Evolutionary conservation across 2,113 vertebrate genomes (phyloP).

Genomic region (Callipepla squamata): DNA sequence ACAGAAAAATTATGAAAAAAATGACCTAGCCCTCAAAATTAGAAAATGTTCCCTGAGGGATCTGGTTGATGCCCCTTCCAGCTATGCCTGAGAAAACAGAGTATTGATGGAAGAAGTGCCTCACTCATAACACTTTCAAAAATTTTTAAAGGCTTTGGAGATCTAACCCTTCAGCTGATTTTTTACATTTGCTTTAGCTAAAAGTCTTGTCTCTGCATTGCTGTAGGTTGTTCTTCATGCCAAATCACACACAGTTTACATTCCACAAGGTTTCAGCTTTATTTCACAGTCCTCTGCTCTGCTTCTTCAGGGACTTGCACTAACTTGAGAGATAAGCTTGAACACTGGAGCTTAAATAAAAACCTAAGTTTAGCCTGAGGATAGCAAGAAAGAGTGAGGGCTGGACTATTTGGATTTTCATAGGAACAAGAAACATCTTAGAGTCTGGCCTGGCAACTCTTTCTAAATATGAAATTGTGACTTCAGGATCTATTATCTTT

Average conservation of each 20-base stretch:
- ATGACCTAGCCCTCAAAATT: neutral
- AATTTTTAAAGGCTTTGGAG: neutral
- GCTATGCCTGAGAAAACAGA: neutral
- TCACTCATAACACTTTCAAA: neutral
- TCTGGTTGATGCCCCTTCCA: neutral
- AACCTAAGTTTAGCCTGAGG: neutral
- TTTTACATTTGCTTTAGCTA: neutral
- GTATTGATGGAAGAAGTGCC: neutral
- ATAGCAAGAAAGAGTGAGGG: neutral
- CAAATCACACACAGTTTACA: neutral
- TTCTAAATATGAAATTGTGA: neutral
- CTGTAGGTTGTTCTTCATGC: neutral
- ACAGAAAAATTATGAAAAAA: neutral
- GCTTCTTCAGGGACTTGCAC: neutral
- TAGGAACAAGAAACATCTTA: neutral
- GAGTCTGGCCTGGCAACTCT: neutral
- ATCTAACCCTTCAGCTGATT: neutral
- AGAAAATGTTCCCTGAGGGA: neutral
- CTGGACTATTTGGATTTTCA: neutral
- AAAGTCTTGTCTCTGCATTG: neutral
- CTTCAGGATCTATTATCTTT: neutral
- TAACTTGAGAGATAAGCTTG: neutral
- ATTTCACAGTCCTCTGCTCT: conserved; percentile 8
- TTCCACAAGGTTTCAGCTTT: conserved; percentile 28
- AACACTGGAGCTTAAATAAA: neutral